Evolutionary conservation across 1,140 invertebrate species (phyloP).

Genomic region (Drosophila malerkotliana): DNA sequence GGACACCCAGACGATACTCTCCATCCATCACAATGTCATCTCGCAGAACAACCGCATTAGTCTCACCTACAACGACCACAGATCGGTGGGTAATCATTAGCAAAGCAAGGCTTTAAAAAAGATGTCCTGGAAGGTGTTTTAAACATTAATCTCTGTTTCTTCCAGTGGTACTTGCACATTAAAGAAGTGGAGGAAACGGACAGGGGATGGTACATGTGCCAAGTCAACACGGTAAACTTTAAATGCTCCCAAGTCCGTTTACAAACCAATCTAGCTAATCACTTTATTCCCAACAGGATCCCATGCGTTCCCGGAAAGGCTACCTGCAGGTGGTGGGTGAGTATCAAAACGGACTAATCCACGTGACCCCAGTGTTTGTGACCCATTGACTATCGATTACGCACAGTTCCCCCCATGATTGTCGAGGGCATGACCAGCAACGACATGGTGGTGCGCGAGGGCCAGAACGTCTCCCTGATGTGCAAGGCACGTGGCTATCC

Average conservation of each 20-base stretch:
- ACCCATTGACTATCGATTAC: conserved; percentile 29
- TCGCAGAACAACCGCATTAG: conserved; percentile 94
- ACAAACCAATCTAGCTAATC: conserved; percentile 4
- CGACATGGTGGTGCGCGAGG: conserved; percentile 95
- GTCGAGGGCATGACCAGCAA: conserved; percentile 93
- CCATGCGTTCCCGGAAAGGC: conserved; percentile 92
- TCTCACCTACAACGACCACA: conserved; percentile 93
- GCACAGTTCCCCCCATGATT: conserved; percentile 92
- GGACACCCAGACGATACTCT: conserved; percentile 95
- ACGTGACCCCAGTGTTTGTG: conserved; percentile 31
- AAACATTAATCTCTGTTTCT: background rate
- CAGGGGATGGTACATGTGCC: conserved; percentile 88
- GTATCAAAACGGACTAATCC: conserved; percentile 64
- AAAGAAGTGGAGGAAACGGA: conserved; percentile 92
- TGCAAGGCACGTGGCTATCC: conserved; percentile 96
- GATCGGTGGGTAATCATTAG: conserved; percentile 85
- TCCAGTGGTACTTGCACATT: conserved; percentile 92
- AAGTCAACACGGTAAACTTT: conserved; percentile 83
- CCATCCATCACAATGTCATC: conserved; percentile 95
- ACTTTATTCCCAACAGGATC: conserved; percentile 85
- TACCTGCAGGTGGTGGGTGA: conserved; percentile 95
- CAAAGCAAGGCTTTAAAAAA: background rate
- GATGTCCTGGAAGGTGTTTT: background rate
- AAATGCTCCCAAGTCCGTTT: background rate
- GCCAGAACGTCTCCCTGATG: conserved; percentile 92